Percentiles rank a stretch among this genome's conserved stretches.
phyloP scores from a whole-genome alignment of 2,888 invertebrate species.

The Torymus auratus region DNA sequence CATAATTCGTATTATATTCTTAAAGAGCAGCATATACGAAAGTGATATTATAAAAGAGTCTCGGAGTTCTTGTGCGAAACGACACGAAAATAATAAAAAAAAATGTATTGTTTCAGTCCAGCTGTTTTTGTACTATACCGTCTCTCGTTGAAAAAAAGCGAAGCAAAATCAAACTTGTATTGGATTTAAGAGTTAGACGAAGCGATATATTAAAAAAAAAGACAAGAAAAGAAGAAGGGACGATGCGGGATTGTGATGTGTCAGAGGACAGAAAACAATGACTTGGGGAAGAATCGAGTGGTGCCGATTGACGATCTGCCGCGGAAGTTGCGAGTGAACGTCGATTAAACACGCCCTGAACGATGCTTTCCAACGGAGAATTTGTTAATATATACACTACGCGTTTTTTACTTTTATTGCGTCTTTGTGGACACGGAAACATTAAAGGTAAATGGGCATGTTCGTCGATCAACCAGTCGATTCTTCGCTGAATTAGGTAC shows the following conservation, averaged over 20 bases:
- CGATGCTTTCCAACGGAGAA: too few species aligned
- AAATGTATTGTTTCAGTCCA: conserved; percentile 51
- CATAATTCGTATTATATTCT: conserved; percentile 60
- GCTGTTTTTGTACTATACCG: conserved; percentile 60
- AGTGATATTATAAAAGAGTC: conserved; percentile 57
- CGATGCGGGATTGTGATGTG: conserved; percentile 32
- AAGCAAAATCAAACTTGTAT: conserved; percentile 53
- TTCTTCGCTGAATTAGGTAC: conserved; percentile 33
- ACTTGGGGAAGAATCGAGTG: conserved; percentile 33
- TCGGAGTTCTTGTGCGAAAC: conserved; percentile 53
- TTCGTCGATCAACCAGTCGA: not conserved
- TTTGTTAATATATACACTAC: too few species aligned
- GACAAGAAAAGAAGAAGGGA: conserved; percentile 53
- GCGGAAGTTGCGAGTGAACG: not conserved
- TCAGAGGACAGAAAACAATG: conserved; percentile 21
- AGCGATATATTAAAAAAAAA: conserved; percentile 30
- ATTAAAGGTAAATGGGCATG: too few species aligned
- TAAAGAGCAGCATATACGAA: conserved; percentile 57
- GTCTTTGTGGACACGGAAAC: not conserved
- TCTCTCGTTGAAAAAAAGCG: conserved; percentile 54
- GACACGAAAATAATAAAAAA: conserved; percentile 23
- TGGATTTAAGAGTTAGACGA: conserved; percentile 52
- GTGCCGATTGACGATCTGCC: conserved; percentile 23
- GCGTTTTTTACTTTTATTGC: conserved; percentile 7
- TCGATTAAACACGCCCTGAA: too few species aligned